Percentiles rank a stretch among this genome's conserved stretches.
Conservation (phyloP, 2,797 vertebrate genomes). For the Pantherophis vulpinus region DNA sequence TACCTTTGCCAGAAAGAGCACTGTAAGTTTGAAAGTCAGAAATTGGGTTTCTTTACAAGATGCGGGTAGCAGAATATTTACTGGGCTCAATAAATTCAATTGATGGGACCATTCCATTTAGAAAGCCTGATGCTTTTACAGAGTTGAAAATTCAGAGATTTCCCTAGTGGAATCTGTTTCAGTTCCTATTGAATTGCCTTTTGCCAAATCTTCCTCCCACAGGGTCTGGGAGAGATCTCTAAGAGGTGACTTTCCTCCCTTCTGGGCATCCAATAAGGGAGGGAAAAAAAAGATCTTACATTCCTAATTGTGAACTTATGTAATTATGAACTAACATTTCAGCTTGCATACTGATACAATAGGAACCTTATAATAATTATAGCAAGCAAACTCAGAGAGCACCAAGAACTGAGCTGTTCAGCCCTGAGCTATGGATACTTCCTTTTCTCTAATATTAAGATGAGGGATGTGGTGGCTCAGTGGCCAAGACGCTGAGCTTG, state of each 20-base stretch:
- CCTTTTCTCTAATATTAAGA: neutral
- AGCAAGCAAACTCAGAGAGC: neutral
- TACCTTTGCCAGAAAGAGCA: neutral
- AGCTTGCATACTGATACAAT: neutral
- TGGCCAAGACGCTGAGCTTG: no score
- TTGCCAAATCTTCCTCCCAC: neutral
- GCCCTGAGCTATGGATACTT: neutral
- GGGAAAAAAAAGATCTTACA: neutral
- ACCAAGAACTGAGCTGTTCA: neutral
- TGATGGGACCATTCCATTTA: neutral
- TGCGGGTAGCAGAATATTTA: neutral
- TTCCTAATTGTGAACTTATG: neutral
- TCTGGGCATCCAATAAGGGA: neutral
- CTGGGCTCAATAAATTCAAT: neutral
- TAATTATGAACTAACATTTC: neutral
- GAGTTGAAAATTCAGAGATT: neutral
- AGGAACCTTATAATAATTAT: neutral
- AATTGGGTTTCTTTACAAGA: neutral
- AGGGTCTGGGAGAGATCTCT: neutral
- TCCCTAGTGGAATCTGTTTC: neutral
- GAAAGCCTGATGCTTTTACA: neutral
- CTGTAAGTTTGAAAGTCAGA: neutral
- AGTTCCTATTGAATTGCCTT: neutral
- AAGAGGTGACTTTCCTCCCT: neutral
- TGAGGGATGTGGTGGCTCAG: no score